Conservation (phyloP, 2,888 invertebrate species). For the Drosophila cognata region DNA sequence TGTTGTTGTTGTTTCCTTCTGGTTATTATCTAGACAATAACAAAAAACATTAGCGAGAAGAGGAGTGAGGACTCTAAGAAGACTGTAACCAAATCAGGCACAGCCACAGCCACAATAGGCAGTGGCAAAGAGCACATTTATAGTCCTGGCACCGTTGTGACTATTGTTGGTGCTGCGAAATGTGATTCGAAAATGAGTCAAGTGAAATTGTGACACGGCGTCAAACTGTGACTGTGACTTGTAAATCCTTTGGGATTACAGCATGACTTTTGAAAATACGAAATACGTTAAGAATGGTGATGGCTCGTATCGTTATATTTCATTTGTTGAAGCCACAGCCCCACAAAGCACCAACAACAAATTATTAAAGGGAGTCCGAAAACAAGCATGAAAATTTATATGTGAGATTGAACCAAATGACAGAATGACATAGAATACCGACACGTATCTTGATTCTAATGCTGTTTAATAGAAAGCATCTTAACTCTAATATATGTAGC, state of each 20-base stretch:
- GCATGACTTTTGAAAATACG: not conserved
- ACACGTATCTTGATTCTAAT: not conserved
- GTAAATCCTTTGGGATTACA: slow-evolving; percentile 12
- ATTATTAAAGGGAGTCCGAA: not conserved
- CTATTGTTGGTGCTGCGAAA: slow-evolving; percentile 26
- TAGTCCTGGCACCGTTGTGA: slow-evolving; percentile 9
- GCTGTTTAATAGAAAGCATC: too few species aligned
- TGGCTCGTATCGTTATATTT: not conserved
- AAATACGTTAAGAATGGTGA: not conserved
- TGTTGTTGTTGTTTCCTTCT: slow-evolving; percentile 18
- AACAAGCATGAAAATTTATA: not conserved
- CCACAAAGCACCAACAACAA: not conserved
- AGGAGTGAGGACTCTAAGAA: slow-evolving; percentile 1
- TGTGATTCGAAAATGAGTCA: slow-evolving; percentile 19
- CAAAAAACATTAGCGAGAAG: slow-evolving; percentile 11
- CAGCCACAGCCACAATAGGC: slow-evolving; percentile 36
- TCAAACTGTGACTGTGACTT: slow-evolving; percentile 8
- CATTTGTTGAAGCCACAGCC: not conserved
- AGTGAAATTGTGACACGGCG: slow-evolving; percentile 8
- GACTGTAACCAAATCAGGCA: slow-evolving; percentile 40
- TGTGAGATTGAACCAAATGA: not conserved
- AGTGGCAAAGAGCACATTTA: slow-evolving; percentile 4
- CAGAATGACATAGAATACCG: not conserved
- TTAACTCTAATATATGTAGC: not conserved
- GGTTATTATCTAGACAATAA: slow-evolving; percentile 63